Evolutionary conservation across 2,888 invertebrate species (phyloP).

Genomic region (Scaptodrosophila latifasciaeformis): DNA sequence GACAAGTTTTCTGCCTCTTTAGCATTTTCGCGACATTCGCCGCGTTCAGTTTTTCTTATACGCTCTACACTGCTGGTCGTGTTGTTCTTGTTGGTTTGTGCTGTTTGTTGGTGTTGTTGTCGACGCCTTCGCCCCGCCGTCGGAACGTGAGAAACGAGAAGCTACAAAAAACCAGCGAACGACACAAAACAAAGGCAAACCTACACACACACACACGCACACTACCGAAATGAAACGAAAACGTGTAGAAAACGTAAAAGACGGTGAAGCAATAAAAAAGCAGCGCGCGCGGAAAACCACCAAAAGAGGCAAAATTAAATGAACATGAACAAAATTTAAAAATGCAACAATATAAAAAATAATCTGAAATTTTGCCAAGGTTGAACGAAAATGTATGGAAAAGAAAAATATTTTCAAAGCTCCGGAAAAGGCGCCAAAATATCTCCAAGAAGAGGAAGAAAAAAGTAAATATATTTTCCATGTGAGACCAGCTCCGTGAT

Average conservation of each 20-base stretch:
- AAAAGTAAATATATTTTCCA: too few relatives aligned
- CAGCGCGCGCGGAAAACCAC: neutral
- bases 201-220: neutral
- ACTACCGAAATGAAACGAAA: neutral
- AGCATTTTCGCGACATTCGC: conserved; percentile 25
- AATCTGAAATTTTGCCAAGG: too few relatives aligned
- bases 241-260: neutral
- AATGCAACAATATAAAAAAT: too few relatives aligned
- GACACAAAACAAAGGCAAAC: neutral
- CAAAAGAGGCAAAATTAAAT: conserved; percentile 13
- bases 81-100: conserved; percentile 47
- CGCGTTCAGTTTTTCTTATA: conserved; percentile 60
- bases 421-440: too few relatives aligned
- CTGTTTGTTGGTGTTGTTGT: neutral
- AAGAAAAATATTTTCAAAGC: too few relatives aligned
- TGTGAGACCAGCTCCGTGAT: conserved; percentile 22
- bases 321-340: conserved; percentile 23
- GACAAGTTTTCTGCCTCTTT: conserved; percentile 1
- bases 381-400: too few relatives aligned
- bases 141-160: conserved; percentile 7
- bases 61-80: conserved; percentile 63
- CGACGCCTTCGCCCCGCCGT: conserved; percentile 2
- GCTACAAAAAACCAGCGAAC: conserved; percentile 1
- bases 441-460: too few relatives aligned
- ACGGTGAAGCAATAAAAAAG: neutral